These are phyloP conservation scores for Agrypnus murinus DNA, from an alignment of 2,888 invertebrate species.

Conservation along the genomic window DNA sequence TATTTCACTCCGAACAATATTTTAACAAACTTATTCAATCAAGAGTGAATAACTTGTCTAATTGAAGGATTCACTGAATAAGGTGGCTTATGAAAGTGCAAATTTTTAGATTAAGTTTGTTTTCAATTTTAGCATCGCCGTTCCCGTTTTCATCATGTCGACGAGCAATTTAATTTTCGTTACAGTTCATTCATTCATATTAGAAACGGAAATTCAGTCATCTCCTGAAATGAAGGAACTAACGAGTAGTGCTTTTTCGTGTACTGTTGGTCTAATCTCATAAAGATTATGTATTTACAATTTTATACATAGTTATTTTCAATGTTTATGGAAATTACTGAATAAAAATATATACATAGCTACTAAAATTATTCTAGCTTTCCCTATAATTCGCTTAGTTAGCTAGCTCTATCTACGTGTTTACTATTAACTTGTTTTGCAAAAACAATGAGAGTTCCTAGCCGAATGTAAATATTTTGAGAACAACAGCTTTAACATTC, in stretches of 20 bases:
- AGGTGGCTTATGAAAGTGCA: constrained; percentile 47
- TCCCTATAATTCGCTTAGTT: no score
- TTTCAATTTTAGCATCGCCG: constrained; percentile 45
- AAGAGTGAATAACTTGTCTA: constrained; percentile 36
- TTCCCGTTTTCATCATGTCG: constrained; percentile 43
- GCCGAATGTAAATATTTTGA: no score
- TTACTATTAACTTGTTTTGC: no score
- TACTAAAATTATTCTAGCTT: no score
- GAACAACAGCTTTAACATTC: no score
- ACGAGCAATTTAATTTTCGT: constrained; percentile 46
- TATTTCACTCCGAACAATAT: constrained; percentile 25
- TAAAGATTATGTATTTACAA: no score
- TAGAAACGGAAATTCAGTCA: constrained; percentile 47
- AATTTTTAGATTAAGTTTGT: constrained; percentile 50
- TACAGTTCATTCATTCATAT: constrained; percentile 47
- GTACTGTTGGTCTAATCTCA: background rate
- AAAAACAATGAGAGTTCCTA: no score
- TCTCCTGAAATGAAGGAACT: constrained; percentile 47
- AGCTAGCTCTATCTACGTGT: no score
- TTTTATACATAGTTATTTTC: no score
- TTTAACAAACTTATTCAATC: constrained; percentile 38
- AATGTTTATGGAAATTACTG: no score
- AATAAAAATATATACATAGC: no score
- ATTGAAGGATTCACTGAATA: constrained; percentile 41
- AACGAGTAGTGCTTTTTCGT: constrained; percentile 37